Conservation (phyloP, 2,888 invertebrate genomes). For the Allacma fusca region DNA sequence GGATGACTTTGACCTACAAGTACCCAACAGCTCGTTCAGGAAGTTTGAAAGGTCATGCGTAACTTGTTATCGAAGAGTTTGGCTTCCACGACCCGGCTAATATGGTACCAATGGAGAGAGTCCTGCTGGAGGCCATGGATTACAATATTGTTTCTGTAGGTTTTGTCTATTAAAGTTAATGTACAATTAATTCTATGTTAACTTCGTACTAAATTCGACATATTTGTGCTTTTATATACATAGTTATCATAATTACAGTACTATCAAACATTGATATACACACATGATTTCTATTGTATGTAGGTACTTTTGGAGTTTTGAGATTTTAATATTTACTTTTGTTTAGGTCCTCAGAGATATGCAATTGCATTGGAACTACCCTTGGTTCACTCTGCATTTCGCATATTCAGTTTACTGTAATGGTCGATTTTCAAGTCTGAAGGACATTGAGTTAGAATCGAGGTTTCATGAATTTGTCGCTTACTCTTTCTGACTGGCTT, state of each 20-base stretch:
- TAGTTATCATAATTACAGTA: conserved; percentile 85
- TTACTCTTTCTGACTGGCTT: conserved; percentile 55
- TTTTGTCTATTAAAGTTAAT: no score
- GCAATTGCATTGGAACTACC: conserved; percentile 82
- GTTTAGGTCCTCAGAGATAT: conserved; percentile 77
- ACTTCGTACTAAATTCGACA: no score
- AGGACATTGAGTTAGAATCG: conserved; percentile 35
- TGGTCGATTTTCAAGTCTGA: conserved; percentile 70
- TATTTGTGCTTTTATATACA: conserved; percentile 79
- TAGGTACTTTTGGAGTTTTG: no score
- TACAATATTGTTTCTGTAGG: no score
- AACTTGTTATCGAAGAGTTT: conserved; percentile 72
- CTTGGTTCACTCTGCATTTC: conserved; percentile 92
- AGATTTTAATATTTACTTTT: no score
- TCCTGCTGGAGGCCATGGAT: no score
- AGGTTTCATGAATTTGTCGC: conserved; percentile 72
- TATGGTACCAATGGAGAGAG: no score
- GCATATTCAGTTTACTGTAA: conserved; percentile 85
- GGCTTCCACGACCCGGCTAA: no score
- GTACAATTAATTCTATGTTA: no score
- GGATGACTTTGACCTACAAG: no score
- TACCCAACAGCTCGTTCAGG: conserved; percentile 78
- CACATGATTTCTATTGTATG: no score
- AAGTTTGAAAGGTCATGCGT: conserved; percentile 76
- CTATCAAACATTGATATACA: no score